Conservation (phyloP, 2,888 invertebrate genomes). For the Rhingia rostrata region DNA sequence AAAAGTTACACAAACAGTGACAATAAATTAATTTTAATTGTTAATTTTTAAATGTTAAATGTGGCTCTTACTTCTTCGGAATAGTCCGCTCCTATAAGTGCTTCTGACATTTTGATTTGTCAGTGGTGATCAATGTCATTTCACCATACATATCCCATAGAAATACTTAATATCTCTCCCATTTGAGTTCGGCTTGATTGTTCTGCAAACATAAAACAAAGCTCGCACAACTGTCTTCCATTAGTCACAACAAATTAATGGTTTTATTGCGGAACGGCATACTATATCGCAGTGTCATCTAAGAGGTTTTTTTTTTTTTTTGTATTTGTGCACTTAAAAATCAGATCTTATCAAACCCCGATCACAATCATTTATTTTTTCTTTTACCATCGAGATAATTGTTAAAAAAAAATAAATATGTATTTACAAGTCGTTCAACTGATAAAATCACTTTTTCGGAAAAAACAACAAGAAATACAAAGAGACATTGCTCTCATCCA, state of each 20-base stretch:
- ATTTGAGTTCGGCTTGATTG: background rate
- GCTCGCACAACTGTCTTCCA: conserved; percentile 31
- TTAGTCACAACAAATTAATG: conserved; percentile 36
- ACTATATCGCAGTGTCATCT: conserved; percentile 22
- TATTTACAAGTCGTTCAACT: conserved; percentile 63
- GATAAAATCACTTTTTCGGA: conserved; percentile 33
- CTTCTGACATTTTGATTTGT: no score
- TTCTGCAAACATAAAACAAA: conserved; percentile 25
- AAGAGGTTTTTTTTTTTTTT: conserved; percentile 1
- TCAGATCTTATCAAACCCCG: conserved; percentile 36
- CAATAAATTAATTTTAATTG: no score
- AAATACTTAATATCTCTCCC: no score
- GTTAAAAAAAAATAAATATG: conserved; percentile 1
- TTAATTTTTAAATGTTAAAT: no score
- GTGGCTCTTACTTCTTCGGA: no score
- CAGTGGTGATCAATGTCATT: no score
- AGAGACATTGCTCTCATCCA: conserved; percentile 49
- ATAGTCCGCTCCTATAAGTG: no score
- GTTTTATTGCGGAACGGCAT: conserved; percentile 17
- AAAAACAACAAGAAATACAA: conserved; percentile 29
- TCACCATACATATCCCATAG: no score
- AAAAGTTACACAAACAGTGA: no score
- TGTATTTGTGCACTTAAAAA: conserved; percentile 17
- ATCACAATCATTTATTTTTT: conserved; percentile 56
- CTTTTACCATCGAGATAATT: conserved; percentile 35